These are phyloP conservation scores for Electrophaes corylata DNA, from an alignment of 2,888 invertebrate species.

Conservation along the genomic window DNA sequence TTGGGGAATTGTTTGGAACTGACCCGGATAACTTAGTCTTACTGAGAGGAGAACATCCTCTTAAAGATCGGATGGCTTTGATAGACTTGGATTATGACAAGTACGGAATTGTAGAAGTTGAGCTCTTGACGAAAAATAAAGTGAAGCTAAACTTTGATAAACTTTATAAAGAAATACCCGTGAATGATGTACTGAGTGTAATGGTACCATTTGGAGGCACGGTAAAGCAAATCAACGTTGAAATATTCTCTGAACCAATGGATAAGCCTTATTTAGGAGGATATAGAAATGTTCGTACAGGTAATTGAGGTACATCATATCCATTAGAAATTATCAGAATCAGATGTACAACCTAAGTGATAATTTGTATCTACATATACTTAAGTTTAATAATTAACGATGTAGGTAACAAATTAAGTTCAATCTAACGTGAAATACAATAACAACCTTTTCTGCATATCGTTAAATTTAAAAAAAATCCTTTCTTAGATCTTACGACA, in stretches of 20 bases:
- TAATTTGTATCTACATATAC: too few relatives aligned
- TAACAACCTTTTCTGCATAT: too few relatives aligned
- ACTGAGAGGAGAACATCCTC: slow-evolving; percentile 68
- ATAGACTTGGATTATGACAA: slow-evolving; percentile 76
- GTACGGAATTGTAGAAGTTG: slow-evolving; percentile 77
- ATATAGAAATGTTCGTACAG: slow-evolving; percentile 88
- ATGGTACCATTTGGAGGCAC: slow-evolving; percentile 69
- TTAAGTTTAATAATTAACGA: too few relatives aligned
- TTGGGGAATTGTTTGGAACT: slow-evolving; percentile 84
- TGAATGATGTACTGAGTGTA: slow-evolving; percentile 75
- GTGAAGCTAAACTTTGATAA: slow-evolving; percentile 69
- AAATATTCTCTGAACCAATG: slow-evolving; percentile 78
- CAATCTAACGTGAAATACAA: too few relatives aligned
- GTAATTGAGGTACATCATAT: slow-evolving; percentile 53
- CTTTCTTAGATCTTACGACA: too few relatives aligned
- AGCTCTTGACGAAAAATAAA: slow-evolving; percentile 71
- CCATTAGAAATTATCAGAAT: too few relatives aligned
- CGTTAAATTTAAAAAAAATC: too few relatives aligned
- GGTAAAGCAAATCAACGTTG: slow-evolving; percentile 74
- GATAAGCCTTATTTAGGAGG: slow-evolving; percentile 93
- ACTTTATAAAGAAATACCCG: slow-evolving; percentile 71
- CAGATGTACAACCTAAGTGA: too few relatives aligned
- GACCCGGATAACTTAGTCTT: slow-evolving; percentile 78
- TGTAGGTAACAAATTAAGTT: too few relatives aligned
- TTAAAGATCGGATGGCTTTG: slow-evolving; percentile 73